These are phyloP conservation scores for Aphidius gifuensis DNA, from an alignment of 1,140 invertebrate genomes.

Conservation along the genomic window DNA sequence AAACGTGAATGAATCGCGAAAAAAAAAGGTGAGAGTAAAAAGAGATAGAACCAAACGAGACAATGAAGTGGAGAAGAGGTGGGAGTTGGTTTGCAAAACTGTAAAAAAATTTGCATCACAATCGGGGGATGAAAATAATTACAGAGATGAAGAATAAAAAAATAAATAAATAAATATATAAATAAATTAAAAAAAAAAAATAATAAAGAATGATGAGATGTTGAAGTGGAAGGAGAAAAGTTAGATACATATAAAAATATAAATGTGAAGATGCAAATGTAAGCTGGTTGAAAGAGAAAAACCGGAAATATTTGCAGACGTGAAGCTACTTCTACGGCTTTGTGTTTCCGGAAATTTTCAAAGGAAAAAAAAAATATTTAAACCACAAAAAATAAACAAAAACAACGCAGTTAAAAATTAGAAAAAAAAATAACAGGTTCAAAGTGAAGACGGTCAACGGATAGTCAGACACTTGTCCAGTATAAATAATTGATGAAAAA, in stretches of 20 bases:
- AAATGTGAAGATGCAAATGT: conserved; percentile 22
- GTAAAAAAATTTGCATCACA: conserved; percentile 53
- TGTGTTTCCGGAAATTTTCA: conserved; percentile 22
- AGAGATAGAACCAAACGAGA: conserved; percentile 25
- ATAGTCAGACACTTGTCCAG: no score
- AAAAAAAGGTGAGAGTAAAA: conserved; percentile 19
- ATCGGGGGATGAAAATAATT: conserved; percentile 52
- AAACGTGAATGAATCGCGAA: conserved; percentile 33
- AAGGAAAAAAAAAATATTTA: conserved; percentile 9
- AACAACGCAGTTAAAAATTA: no score
- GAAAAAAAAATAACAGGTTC: no score
- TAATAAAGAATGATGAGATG: conserved; percentile 17
- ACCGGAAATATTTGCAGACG: conserved; percentile 42
- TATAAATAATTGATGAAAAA: no score
- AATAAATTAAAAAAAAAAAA: conserved; percentile 19
- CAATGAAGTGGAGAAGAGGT: conserved; percentile 25
- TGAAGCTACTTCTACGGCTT: conserved; percentile 39
- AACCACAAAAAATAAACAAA: conserved; percentile 19
- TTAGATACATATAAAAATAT: conserved; percentile 24
- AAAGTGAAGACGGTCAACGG: no score
- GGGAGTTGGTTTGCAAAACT: conserved; percentile 34
- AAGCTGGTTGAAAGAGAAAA: conserved; percentile 7
- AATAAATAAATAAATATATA: conserved; percentile 24
- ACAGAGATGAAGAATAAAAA: conserved; percentile 42
- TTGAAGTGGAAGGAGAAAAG: conserved; percentile 21